Evolutionary conservation across 2,113 vertebrate genomes (phyloP), one percentile per base, ranked within the genome.

Genomic region (Ctenomys sociabilis): DNA sequence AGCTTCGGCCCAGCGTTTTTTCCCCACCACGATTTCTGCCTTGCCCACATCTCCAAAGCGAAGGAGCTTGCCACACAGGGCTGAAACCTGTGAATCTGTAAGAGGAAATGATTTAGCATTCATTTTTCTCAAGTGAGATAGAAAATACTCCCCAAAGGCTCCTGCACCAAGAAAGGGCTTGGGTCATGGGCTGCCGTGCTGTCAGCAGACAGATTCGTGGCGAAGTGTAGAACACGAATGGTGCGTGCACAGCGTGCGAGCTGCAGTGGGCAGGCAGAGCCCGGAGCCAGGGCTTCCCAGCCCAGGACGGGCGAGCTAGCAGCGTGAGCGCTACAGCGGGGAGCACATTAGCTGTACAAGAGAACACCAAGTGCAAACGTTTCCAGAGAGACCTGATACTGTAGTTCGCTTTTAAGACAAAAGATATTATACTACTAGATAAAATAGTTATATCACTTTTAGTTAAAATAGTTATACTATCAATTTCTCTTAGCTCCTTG

Each of bases 221-320:
- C 5, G 5, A 8, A 73, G 22, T 40, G 22, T 26, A 73, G 21
- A 73, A 43, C 37, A 43, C 37, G 12, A 10, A 24, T 43, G 37
- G 37, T 1, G 1, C 24, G 24, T 3, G 17, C n/a, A n/a, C 68
- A 70, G 68, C 35, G 35, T 21, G 3, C 2, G 5, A 19, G 68
- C 16, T 7, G n/a, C n/a, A 19, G 2, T 26, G 37, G 21, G 37
- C 22, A 43, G 10, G 72, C 37, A 26, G 37, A 73, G 21, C 37
- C 2, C 9, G 0, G 37, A 24, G 9, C 70, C 4, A 24, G 19
- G 3, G 11, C 3, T 2, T 7, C 70, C 37, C 37, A 73, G 37
- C 22, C 70, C 11, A 12, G 37, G 21, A 37, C 11, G 11, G n/a
- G 24, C 4, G 40, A 40, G n/a, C 21, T 73, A 73, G 7, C 37